Percentiles rank a stretch among this genome's conserved stretches.
Conservation (phyloP, 2,888 invertebrate species). For the Cryptocheilus praepositus region DNA sequence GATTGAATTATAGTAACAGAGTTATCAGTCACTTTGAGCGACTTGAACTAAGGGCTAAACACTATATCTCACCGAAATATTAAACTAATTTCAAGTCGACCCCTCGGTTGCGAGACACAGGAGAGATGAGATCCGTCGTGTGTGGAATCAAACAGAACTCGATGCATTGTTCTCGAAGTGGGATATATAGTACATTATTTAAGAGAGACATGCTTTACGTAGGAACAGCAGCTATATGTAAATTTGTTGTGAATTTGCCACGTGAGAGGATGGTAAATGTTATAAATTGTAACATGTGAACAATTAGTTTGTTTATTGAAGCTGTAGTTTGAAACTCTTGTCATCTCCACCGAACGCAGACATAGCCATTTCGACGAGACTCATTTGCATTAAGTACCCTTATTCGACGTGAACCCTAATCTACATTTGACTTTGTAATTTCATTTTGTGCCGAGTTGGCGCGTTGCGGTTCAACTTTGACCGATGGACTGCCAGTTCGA, state of each 20-base stretch:
- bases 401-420: constrained; percentile 27
- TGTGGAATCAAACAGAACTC: too few species aligned
- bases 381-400: constrained; percentile 41
- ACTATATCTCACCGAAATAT: constrained; percentile 37
- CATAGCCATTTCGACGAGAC: constrained; percentile 32
- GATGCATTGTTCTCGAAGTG: too few species aligned
- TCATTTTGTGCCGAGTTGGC: constrained; percentile 36
- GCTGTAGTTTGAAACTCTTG: too few species aligned
- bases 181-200: too few species aligned
- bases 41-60: constrained; percentile 43
- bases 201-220: too few species aligned
- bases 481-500: neutral
- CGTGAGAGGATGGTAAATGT: too few species aligned
- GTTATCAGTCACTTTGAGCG: constrained; percentile 55
- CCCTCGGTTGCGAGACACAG: constrained; percentile 9
- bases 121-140: too few species aligned
- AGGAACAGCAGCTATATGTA: too few species aligned
- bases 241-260: too few species aligned
- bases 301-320: too few species aligned
- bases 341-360: constrained; percentile 19
- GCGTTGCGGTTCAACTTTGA: constrained; percentile 11
- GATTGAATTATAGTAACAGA: constrained; percentile 64
- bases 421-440: constrained; percentile 51
- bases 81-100: constrained; percentile 44
- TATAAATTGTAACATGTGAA: too few species aligned